Conservation (phyloP, 1,140 invertebrate species). For the Aphis craccivora region DNA sequence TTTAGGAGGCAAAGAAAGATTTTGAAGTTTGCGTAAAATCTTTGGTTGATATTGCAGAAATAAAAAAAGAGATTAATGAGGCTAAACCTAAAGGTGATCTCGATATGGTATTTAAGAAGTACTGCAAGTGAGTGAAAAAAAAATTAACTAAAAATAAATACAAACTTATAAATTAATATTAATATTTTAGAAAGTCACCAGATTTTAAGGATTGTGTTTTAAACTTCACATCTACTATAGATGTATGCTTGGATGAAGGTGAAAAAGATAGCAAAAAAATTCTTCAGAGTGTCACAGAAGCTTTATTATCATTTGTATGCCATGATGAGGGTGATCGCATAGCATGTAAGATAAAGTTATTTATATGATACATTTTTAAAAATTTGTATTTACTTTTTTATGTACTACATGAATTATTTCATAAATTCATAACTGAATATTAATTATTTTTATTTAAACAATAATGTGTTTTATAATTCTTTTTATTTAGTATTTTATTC, state of each 20-base stretch:
- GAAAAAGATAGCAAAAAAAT: slow-evolving; percentile 70
- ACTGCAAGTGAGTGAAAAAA: slow-evolving; percentile 64
- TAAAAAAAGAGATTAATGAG: slow-evolving; percentile 70
- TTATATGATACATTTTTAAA: neutral
- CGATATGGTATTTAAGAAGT: slow-evolving; percentile 74
- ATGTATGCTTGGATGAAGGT: slow-evolving; percentile 71
- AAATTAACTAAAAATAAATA: neutral
- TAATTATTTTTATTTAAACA: neutral
- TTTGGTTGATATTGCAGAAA: slow-evolving; percentile 66
- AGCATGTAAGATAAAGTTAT: slow-evolving; percentile 70
- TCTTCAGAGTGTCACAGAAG: slow-evolving; percentile 71
- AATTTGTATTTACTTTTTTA: too few relatives aligned
- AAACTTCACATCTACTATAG: slow-evolving; percentile 69
- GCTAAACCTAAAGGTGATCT: slow-evolving; percentile 70
- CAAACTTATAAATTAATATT: neutral
- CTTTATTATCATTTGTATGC: slow-evolving; percentile 75
- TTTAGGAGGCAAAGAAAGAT: slow-evolving; percentile 64
- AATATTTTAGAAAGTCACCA: slow-evolving; percentile 69
- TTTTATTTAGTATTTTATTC: slow-evolving; percentile 76
- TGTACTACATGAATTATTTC: neutral
- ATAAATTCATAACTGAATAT: neutral
- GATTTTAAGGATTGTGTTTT: slow-evolving; percentile 69
- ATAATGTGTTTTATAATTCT: neutral
- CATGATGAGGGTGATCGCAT: slow-evolving; percentile 81
- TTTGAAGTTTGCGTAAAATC: slow-evolving; percentile 65